Evolutionary conservation across 2,888 invertebrate genomes (phyloP).

Genomic region (Ormyrus rosae): DNA sequence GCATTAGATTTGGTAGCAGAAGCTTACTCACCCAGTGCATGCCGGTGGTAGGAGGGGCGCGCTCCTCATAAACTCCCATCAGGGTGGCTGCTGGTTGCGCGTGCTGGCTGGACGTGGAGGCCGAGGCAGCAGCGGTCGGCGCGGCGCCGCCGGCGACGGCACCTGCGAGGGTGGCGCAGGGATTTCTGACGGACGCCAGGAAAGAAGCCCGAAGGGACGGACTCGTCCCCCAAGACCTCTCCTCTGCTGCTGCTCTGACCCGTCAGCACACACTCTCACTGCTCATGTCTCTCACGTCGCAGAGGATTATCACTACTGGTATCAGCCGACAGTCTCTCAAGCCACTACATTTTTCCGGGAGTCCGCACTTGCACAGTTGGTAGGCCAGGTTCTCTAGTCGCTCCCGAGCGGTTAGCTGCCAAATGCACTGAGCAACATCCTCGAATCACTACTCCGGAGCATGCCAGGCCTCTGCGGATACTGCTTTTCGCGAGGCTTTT

Average conservation of each 20-base stretch:
- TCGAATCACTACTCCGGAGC: too few species aligned
- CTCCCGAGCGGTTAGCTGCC: too few species aligned
- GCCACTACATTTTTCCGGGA: too few species aligned
- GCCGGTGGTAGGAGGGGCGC: slow-evolving; percentile 86
- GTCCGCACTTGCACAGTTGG: too few species aligned
- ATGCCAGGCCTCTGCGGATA: too few species aligned
- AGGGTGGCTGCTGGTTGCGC: slow-evolving; percentile 76
- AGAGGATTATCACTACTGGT: too few species aligned
- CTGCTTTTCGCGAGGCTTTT: too few species aligned
- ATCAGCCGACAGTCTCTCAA: too few species aligned
- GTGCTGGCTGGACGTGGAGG: slow-evolving; percentile 71
- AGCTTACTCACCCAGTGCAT: slow-evolving; percentile 89
- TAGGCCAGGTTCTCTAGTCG: too few species aligned
- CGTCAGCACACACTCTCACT: neutral
- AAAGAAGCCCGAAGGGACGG: slow-evolving; percentile 28
- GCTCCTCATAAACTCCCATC: slow-evolving; percentile 95
- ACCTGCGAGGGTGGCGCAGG: slow-evolving; percentile 57
- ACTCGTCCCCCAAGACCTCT: slow-evolving; percentile 1
- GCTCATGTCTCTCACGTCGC: neutral
- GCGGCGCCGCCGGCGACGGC: slow-evolving; percentile 42
- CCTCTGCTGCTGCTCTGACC: too few species aligned
- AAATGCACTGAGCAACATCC: too few species aligned
- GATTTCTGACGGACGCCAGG: slow-evolving; percentile 57
- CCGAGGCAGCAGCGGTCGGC: slow-evolving; percentile 66
- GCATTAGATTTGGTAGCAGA: slow-evolving; percentile 49